These are phyloP conservation scores for Brenthis ino DNA, from an alignment of 2,888 invertebrate genomes.

Conservation along the genomic window DNA sequence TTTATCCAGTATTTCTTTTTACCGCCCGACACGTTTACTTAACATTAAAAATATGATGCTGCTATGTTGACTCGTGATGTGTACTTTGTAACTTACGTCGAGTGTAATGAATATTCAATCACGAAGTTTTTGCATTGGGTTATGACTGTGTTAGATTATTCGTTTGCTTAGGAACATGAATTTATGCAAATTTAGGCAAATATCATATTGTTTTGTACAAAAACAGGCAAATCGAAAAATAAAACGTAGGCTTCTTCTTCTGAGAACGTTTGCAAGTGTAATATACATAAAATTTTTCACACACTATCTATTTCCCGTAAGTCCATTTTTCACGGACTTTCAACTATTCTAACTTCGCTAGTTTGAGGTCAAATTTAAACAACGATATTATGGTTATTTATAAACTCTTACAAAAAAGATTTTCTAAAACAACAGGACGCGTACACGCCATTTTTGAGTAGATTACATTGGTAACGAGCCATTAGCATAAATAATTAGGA, in stretches of 20 bases:
- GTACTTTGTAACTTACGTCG: slow-evolving; percentile 26
- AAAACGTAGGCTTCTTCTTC: slow-evolving; percentile 19
- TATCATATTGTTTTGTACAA: slow-evolving; percentile 15
- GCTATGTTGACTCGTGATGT: slow-evolving; percentile 29
- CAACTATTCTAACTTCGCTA: slow-evolving; percentile 24
- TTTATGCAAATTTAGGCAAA: slow-evolving; percentile 13
- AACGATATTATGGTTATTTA: background rate
- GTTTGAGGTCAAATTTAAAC: slow-evolving; percentile 14
- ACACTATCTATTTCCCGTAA: slow-evolving; percentile 27
- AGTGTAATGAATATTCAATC: slow-evolving; percentile 35
- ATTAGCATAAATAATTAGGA: slow-evolving; percentile 40
- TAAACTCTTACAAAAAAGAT: too few relatives aligned
- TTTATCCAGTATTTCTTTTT: slow-evolving; percentile 34
- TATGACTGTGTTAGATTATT: slow-evolving; percentile 18
- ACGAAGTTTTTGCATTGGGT: slow-evolving; percentile 17
- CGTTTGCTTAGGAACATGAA: slow-evolving; percentile 3
- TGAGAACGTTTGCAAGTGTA: slow-evolving; percentile 29
- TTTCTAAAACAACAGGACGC: too few relatives aligned
- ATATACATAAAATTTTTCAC: slow-evolving; percentile 36
- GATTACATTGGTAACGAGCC: too few relatives aligned
- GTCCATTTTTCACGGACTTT: slow-evolving; percentile 26
- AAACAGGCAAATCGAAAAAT: slow-evolving; percentile 1
- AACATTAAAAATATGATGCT: slow-evolving; percentile 32
- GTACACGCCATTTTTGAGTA: too few relatives aligned
- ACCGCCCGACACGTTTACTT: slow-evolving; percentile 36